Evolutionary conservation across 2,113 vertebrate species (phyloP).

Genomic region (Myrmophylax atrothorax): DNA sequence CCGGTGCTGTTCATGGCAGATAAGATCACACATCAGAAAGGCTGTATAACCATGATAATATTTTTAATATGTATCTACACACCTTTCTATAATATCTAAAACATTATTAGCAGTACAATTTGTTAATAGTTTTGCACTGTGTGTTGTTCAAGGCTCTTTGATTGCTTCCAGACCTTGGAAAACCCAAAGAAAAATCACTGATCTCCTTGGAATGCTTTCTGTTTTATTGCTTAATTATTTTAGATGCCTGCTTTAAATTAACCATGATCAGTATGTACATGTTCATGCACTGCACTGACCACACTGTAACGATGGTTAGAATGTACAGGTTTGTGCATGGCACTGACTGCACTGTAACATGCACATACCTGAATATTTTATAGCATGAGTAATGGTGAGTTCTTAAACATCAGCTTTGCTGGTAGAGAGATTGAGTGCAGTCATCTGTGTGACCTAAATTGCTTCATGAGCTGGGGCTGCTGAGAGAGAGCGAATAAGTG

Average conservation of each 20-base stretch:
- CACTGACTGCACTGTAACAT: not conserved
- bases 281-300: not conserved
- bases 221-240: constrained; percentile 21
- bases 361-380: not conserved
- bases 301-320: not conserved
- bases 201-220: not conserved
- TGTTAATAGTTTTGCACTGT: not conserved
- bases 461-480: not conserved
- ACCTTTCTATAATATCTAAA: not conserved
- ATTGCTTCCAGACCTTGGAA: not conserved
- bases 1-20: not conserved
- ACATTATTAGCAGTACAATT: not conserved
- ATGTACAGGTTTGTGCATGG: not conserved
- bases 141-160: not conserved
- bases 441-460: constrained; percentile 26
- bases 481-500: not conserved
- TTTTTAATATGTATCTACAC: not conserved
- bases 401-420: not conserved
- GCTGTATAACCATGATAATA: not conserved
- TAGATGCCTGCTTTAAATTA: not conserved
- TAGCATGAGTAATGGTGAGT: not conserved
- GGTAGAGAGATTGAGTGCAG: not conserved
- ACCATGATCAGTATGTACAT: not conserved
- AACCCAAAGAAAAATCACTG: not conserved
- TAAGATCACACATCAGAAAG: not conserved